Conservation (phyloP, 2,888 invertebrate genomes). For the Himalopsyche kuldschensis region DNA sequence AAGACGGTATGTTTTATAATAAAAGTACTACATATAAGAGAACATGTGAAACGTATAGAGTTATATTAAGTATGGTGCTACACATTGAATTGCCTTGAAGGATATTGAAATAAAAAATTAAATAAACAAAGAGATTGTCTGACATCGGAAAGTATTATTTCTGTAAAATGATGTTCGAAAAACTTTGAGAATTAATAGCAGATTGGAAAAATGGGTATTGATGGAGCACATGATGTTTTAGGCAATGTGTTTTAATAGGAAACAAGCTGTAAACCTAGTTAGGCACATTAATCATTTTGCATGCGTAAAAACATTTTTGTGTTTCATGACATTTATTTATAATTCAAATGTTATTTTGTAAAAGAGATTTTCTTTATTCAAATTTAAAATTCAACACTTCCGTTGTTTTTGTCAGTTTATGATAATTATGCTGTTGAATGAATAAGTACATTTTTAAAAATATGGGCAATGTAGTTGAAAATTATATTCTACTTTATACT, state of each 20-base stretch:
- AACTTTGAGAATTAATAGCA: constrained; percentile 6
- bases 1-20: not conserved
- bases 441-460: constrained; percentile 27
- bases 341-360: not conserved
- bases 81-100: constrained; percentile 40
- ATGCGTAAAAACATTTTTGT: constrained; percentile 1
- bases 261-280: constrained; percentile 25
- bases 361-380: not conserved
- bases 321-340: constrained; percentile 3
- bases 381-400: not conserved
- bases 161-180: constrained; percentile 5
- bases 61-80: constrained; percentile 47
- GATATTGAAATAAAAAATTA: constrained; percentile 28
- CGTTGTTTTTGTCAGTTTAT: not conserved
- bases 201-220: constrained; percentile 22
- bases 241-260: constrained; percentile 29
- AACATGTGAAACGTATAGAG: constrained; percentile 28
- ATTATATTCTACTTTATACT: no score
- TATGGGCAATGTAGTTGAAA: not conserved
- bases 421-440: constrained; percentile 16
- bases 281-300: constrained; percentile 25
- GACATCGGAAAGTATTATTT: constrained; percentile 23
- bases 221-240: constrained; percentile 34
- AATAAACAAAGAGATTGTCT: constrained; percentile 13
- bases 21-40: not conserved